Percentiles rank a stretch among this genome's conserved stretches.
These are phyloP conservation scores for Sardinella longiceps DNA, from an alignment of 2,797 vertebrate genomes.

Conservation along the genomic window DNA sequence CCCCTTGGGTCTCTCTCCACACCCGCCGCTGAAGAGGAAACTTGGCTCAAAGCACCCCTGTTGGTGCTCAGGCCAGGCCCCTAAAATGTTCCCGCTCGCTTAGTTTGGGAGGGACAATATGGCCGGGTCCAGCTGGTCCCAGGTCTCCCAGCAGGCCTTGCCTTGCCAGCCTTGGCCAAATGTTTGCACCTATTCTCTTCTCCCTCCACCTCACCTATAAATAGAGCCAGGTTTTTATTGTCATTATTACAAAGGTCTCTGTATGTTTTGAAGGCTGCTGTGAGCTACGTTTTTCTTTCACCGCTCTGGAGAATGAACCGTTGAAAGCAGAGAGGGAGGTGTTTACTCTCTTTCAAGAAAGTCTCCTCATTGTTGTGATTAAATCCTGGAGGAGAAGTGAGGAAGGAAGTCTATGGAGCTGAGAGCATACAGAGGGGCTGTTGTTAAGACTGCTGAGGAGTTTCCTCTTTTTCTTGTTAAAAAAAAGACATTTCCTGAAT, in stretches of 20 bases:
- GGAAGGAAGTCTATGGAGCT: slow-evolving; percentile 54
- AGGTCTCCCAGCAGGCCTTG: slow-evolving; percentile 52
- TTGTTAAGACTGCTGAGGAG: slow-evolving; percentile 31
- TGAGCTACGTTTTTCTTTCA: neutral
- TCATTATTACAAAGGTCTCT: neutral
- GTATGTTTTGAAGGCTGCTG: neutral
- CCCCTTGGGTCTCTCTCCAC: slow-evolving; percentile 51
- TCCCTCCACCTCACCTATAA: neutral
- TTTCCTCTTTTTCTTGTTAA: slow-evolving; percentile 42
- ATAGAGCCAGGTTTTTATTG: neutral
- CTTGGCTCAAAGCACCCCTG: slow-evolving; percentile 57
- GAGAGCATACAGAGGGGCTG: slow-evolving; percentile 39
- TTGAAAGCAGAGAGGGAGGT: slow-evolving; percentile 1
- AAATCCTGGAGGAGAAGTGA: slow-evolving; percentile 28
- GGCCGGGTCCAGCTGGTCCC: slow-evolving; percentile 64
- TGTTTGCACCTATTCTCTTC: slow-evolving; percentile 42
- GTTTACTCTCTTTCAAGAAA: slow-evolving; percentile 34
- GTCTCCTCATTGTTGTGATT: slow-evolving; percentile 27
- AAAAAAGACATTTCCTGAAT: slow-evolving; percentile 38
- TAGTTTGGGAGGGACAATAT: slow-evolving; percentile 63
- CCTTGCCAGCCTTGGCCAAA: slow-evolving; percentile 46
- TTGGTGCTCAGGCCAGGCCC: slow-evolving; percentile 53
- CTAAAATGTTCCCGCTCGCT: slow-evolving; percentile 64
- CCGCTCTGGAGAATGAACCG: slow-evolving; percentile 1
- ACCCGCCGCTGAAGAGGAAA: slow-evolving; percentile 67